phyloP scores from a whole-genome alignment of 2,113 vertebrate species.

The Burhinus bistriatus region DNA sequence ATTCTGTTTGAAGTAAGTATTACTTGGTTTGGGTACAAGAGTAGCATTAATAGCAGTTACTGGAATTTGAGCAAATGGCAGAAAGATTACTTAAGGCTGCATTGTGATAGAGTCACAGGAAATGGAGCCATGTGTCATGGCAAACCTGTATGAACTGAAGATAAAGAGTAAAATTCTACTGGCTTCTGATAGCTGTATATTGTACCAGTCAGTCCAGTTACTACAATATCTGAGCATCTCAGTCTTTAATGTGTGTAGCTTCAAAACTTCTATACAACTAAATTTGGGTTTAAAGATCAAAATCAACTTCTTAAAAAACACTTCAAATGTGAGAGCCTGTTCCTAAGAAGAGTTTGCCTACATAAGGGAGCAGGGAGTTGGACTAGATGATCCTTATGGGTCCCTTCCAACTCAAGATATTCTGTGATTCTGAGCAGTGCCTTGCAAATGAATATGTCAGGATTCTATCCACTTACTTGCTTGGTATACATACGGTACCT shows the following conservation, averaged over 20 bases:
- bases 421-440: neutral
- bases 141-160: neutral
- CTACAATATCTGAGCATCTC: neutral
- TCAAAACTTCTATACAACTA: neutral
- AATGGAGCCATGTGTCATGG: neutral
- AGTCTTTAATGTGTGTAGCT: neutral
- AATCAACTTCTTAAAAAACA: neutral
- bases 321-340: neutral
- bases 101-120: neutral
- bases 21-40: neutral
- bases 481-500: neutral
- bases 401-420: neutral
- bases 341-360: neutral
- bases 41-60: neutral
- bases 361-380: neutral
- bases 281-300: neutral
- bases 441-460: neutral
- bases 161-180: neutral
- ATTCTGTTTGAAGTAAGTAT: neutral
- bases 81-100: neutral
- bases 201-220: neutral
- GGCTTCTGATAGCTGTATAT: neutral
- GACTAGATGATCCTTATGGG: fast-evolving
- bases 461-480: neutral
- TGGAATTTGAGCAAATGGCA: neutral